phyloP scores from a whole-genome alignment of 1,140 invertebrate species.

The Drosophila ironensis region DNA sequence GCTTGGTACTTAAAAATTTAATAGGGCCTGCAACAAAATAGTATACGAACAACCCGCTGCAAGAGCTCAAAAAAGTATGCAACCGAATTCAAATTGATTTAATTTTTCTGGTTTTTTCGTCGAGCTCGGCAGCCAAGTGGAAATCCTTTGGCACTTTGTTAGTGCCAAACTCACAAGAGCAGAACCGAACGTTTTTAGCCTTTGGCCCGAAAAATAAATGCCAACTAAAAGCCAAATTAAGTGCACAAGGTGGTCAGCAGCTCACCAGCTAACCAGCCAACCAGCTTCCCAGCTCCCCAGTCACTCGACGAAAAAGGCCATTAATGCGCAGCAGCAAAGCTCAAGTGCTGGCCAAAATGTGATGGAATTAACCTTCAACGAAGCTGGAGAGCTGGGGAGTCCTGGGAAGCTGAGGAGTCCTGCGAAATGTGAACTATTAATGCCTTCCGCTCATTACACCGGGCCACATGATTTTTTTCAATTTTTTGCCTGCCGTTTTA shows the following conservation, averaged over 20 bases:
- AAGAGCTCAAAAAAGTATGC: slow-evolving; percentile 39
- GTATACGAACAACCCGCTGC: background rate
- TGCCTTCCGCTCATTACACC: slow-evolving; percentile 25
- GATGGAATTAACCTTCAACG: slow-evolving; percentile 29
- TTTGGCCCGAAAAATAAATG: slow-evolving; percentile 16
- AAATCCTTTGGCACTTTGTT: slow-evolving; percentile 40
- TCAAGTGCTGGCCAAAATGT: slow-evolving; percentile 19
- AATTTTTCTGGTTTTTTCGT: slow-evolving; percentile 36
- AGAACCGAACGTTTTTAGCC: slow-evolving; percentile 17
- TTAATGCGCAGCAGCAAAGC: slow-evolving; percentile 20
- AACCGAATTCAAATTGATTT: slow-evolving; percentile 68
- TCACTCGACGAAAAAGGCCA: background rate
- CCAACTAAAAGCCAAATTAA: slow-evolving; percentile 40
- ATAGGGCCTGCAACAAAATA: slow-evolving; percentile 57
- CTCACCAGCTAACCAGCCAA: no score
- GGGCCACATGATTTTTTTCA: slow-evolving; percentile 28
- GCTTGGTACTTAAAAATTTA: slow-evolving; percentile 77
- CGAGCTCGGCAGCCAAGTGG: slow-evolving; percentile 17
- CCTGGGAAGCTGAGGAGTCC: background rate
- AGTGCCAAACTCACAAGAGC: slow-evolving; percentile 34
- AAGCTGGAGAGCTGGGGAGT: slow-evolving; percentile 1
- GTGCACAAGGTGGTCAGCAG: slow-evolving; percentile 33
- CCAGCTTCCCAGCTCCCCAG: background rate
- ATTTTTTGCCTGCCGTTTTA: slow-evolving; percentile 44
- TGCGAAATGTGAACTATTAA: slow-evolving; percentile 1